Conservation (phyloP, 2,888 invertebrate genomes). For the Neria commutata region DNA sequence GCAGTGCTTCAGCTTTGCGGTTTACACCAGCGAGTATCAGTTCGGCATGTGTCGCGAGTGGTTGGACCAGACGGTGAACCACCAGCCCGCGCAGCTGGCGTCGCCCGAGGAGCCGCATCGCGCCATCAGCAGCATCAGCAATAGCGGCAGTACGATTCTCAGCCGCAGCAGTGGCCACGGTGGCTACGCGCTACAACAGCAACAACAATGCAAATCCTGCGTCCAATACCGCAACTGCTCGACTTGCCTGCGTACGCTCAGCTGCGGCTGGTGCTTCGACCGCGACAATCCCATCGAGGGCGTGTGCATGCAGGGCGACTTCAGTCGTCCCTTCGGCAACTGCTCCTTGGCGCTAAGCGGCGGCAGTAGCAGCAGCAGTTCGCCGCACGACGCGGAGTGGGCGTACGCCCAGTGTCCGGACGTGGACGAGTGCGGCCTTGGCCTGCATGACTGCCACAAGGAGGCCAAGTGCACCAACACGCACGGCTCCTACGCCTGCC, state of each 20-base stretch:
- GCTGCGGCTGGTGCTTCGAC: conserved; percentile 95
- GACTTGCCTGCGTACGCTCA: conserved; percentile 79
- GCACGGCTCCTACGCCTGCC: conserved; percentile 87
- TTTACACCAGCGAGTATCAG: conserved; percentile 92
- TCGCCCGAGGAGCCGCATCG: conserved; percentile 14
- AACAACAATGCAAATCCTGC: conserved; percentile 81
- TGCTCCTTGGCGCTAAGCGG: conserved; percentile 73
- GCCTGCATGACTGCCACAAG: conserved; percentile 86
- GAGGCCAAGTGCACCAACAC: conserved; percentile 93
- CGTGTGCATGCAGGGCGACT: conserved; percentile 84
- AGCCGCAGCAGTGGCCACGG: background rate
- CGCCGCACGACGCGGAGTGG: conserved; percentile 76
- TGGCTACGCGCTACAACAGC: conserved; percentile 39
- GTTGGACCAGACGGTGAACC: conserved; percentile 79
- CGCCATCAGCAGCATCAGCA: conserved; percentile 33
- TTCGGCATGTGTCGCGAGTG: conserved; percentile 92
- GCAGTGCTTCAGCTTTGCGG: conserved; percentile 94
- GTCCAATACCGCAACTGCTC: conserved; percentile 77
- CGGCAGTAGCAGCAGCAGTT: no score
- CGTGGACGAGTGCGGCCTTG: conserved; percentile 90
- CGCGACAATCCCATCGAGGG: conserved; percentile 87
- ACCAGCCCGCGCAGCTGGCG: no score
- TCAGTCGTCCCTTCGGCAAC: conserved; percentile 76
- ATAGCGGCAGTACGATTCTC: conserved; percentile 2
- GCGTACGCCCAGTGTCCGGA: conserved; percentile 92